Evolutionary conservation across 2,888 invertebrate genomes (phyloP), one percentile per base, ranked within the genome.

Genomic region (Epsilonema sp.): DNA sequence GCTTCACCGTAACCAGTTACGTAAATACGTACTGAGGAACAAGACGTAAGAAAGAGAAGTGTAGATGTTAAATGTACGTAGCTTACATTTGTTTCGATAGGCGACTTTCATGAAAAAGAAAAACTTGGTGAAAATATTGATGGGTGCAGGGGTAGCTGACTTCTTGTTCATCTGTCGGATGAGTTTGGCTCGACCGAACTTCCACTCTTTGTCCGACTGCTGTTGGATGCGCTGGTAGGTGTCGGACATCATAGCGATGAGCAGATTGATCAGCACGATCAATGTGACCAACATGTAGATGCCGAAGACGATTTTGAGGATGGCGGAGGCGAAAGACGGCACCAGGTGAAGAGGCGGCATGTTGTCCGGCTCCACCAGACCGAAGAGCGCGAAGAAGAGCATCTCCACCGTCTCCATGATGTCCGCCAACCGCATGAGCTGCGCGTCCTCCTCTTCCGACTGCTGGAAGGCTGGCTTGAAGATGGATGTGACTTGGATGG

Each of bases 191-290:
- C 97, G 71, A 25, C 97, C 94, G 67, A 90, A 99, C 71, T 97
- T 97, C 97, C 97, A 97, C 70, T 99, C 97, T 60, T 89, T 92
- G 71, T 97, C 97, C 41, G 94, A 94, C 77, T 94, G 92, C 36
- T 92, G 92, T 78, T 97, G 85, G 65, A 92, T 92, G 66, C 90
- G 78, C 71, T 94, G 92, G 73, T 97, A 94, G 63, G 94, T 94
- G 76, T 94, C 92, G 72, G 90, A 90, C 90, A 94, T 92, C 92
- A 94, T 92, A 74, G 94, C 94, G 78, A 94, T 94, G 69, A 94
- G 81, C 68, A 94, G 79, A 74, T 94, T 92, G 73, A 92, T 86
- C 65, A 94, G 78, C 67, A 94, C 92, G 72, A 94, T 84, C 67
- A 90, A 81, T 59, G 89, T 87, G 69, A 94, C 86, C 78, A 92